Evolutionary conservation across 2,797 vertebrate species (phyloP).

Genomic region (Oryzias sinensis): DNA sequence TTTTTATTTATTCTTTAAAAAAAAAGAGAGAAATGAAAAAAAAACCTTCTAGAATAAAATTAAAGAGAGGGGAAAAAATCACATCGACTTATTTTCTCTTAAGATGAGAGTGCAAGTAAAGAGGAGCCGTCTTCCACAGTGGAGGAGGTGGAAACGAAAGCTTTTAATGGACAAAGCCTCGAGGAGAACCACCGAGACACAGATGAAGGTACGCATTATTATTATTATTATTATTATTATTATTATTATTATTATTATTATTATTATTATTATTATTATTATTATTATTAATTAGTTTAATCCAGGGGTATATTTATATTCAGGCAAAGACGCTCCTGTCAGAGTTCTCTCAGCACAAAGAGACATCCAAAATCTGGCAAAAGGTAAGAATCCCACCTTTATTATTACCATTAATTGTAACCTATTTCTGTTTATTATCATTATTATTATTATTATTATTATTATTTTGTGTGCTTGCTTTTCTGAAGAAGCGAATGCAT

Average conservation of each 20-base stretch:
- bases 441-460: constrained; percentile 10
- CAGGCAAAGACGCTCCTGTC: constrained; percentile 82
- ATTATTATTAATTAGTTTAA: not conserved
- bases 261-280: not conserved
- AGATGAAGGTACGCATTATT: constrained; percentile 74
- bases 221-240: not conserved
- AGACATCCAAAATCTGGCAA: constrained; percentile 88
- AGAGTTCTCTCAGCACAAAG: constrained; percentile 82
- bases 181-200: constrained; percentile 83
- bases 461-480: constrained; percentile 1
- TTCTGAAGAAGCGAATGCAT: too few species aligned
- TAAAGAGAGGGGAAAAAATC: not conserved
- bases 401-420: not conserved
- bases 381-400: constrained; percentile 81
- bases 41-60: not conserved
- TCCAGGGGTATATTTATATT: constrained; percentile 31
- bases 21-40: not conserved
- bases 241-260: not conserved
- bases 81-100: constrained; percentile 40
- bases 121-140: constrained; percentile 92
- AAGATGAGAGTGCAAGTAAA: constrained; percentile 84
- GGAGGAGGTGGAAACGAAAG: constrained; percentile 90
- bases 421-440: not conserved
- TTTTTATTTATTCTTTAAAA: not conserved
- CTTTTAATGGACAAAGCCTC: constrained; percentile 86